Evolutionary conservation across 2,113 vertebrate genomes (phyloP).

Genomic region (Cairina moschata): DNA sequence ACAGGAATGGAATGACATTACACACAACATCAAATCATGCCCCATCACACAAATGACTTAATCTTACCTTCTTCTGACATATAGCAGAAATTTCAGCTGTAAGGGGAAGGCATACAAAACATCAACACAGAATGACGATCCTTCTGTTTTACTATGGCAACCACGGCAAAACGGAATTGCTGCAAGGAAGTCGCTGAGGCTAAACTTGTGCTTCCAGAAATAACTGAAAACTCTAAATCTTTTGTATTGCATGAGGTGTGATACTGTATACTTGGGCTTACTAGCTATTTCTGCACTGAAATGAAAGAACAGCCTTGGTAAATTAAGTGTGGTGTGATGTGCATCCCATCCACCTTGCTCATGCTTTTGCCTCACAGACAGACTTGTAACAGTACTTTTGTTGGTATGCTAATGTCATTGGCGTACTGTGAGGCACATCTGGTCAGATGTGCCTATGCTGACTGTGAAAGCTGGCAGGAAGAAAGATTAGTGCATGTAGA

Average conservation of each 20-base stretch:
- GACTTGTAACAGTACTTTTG: background rate
- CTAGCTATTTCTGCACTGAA: background rate
- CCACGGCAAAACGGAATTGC: background rate
- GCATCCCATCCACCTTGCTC: background rate
- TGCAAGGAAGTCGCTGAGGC: background rate
- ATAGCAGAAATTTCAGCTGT: conserved; percentile 99
- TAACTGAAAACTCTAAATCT: background rate
- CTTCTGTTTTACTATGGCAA: background rate
- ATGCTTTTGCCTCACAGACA: background rate
- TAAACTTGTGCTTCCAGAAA: background rate
- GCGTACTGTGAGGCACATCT: background rate
- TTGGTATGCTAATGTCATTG: background rate
- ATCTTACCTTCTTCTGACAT: conserved; percentile 99
- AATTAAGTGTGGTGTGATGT: background rate
- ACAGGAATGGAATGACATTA: conserved; percentile 67
- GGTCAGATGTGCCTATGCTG: background rate
- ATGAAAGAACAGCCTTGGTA: background rate
- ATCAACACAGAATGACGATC: conserved; percentile 70
- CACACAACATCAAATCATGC: conserved; percentile 71
- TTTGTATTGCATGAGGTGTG: background rate
- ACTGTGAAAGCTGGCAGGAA: background rate
- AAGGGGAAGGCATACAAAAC: conserved; percentile 80
- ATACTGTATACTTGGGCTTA: background rate
- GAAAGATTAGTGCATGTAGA: background rate
- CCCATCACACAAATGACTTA: conserved; percentile 53